A percentile compares a stretch with the other conserved stretches of the same genome.
Conservation (phyloP, 2,113 vertebrate species). For the Alexandromys fortis region DNA sequence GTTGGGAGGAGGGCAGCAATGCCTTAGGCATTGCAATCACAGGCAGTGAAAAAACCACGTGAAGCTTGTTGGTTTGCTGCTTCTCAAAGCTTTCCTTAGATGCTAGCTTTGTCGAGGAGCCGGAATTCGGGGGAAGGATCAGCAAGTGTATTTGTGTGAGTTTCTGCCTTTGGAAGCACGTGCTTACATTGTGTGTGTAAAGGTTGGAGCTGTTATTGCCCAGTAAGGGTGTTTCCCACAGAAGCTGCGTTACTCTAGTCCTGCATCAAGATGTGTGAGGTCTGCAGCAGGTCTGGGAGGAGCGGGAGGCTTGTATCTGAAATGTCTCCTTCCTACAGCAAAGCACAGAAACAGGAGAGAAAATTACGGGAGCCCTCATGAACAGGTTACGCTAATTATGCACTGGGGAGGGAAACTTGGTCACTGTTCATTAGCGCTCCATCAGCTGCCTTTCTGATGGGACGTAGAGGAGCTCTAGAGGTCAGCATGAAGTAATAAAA, state of each 20-base stretch:
- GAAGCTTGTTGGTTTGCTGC: conserved; percentile 32
- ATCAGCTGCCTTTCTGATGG: conserved; percentile 40
- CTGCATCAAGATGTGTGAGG: conserved; percentile 5
- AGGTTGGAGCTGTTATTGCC: not conserved
- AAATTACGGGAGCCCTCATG: conserved; percentile 18
- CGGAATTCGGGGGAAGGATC: conserved; percentile 25
- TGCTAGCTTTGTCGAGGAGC: conserved; percentile 56
- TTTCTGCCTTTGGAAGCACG: conserved; percentile 52
- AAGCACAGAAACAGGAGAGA: conserved; percentile 29
- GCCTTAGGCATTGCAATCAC: accelerated
- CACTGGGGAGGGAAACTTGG: not conserved
- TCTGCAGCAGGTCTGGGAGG: conserved; percentile 39
- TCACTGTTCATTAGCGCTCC: not conserved
- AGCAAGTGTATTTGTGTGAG: conserved; percentile 59
- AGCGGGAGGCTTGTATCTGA: not conserved
- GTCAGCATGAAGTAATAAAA: not conserved
- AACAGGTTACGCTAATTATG: conserved; percentile 19
- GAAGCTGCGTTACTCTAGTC: not conserved
- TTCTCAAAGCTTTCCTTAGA: conserved; percentile 47
- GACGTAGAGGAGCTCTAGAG: not conserved
- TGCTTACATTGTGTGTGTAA: not conserved
- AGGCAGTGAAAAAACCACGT: not conserved
- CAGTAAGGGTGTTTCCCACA: conserved; percentile 51
- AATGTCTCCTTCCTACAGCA: not conserved
- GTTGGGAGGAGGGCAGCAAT: not conserved